Evolutionary conservation across 2,888 invertebrate species (phyloP).

Genomic region (Strigamia transsilvanica): DNA sequence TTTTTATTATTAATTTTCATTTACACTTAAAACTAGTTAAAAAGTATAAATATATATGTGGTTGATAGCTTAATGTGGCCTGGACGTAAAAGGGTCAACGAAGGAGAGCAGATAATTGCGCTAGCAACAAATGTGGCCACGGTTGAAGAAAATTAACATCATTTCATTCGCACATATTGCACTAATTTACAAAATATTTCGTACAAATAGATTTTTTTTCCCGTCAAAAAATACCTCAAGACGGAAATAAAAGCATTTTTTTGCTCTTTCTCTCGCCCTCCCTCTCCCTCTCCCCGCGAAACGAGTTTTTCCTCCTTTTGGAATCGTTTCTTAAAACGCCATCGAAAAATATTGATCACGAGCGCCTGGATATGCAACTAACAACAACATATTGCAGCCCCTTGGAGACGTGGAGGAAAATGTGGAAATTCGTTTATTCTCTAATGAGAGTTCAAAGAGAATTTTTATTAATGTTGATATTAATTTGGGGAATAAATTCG

Average conservation of each 20-base stretch:
- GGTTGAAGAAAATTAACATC: constrained; percentile 23
- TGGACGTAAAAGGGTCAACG: constrained; percentile 18
- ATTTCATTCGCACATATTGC: constrained; percentile 20
- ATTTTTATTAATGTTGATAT: too few relatives aligned
- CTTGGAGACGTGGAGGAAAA: neutral
- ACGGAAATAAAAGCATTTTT: constrained; percentile 33
- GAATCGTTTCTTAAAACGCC: neutral
- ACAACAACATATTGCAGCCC: neutral
- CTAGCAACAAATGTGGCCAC: constrained; percentile 22
- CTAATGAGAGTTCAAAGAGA: too few relatives aligned
- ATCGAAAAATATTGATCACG: neutral
- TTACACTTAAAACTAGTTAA: neutral
- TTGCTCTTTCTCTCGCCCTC: neutral
- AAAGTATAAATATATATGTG: neutral
- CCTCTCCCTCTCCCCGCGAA: neutral
- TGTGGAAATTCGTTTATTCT: too few relatives aligned
- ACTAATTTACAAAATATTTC: neutral
- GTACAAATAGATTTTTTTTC: neutral
- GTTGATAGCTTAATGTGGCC: constrained; percentile 18
- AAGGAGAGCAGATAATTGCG: constrained; percentile 36
- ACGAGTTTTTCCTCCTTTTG: constrained; percentile 15
- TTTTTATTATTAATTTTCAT: neutral
- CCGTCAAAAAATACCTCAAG: neutral
- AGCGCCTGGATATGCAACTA: neutral
- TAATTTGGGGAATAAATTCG: too few relatives aligned